Evolutionary conservation across 2,888 invertebrate species (phyloP).

Genomic region (Eucera pruinosa): DNA sequence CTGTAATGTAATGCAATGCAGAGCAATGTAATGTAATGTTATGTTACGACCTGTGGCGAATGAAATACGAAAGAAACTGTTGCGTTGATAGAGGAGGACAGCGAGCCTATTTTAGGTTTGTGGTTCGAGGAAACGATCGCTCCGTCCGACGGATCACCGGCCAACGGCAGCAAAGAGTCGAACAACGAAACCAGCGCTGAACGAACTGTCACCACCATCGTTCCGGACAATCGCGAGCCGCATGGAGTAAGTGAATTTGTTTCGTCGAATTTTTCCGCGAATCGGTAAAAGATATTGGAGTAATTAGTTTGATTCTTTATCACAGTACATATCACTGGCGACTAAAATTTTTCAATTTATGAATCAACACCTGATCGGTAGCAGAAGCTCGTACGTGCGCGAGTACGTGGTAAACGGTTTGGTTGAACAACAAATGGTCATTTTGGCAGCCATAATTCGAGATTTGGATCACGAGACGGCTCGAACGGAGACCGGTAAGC

Average conservation of each 20-base stretch:
- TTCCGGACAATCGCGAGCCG: conserved; percentile 92
- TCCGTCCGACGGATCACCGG: conserved; percentile 88
- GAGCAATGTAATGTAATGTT: too few relatives aligned
- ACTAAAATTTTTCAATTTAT: conserved; percentile 94
- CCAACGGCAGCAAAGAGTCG: conserved; percentile 86
- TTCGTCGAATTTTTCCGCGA: background rate
- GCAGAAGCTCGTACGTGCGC: conserved; percentile 88
- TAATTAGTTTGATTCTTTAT: background rate
- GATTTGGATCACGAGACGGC: conserved; percentile 96
- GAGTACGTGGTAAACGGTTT: conserved; percentile 90
- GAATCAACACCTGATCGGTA: conserved; percentile 92
- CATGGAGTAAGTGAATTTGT: conserved; percentile 86
- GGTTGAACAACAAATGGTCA: conserved; percentile 94
- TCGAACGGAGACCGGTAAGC: conserved; percentile 89
- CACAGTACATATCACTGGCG: conserved; percentile 93
- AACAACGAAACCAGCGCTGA: conserved; percentile 85
- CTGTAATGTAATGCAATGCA: too few relatives aligned
- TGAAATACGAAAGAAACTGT: conserved; percentile 79
- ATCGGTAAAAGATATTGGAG: too few relatives aligned
- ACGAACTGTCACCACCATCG: conserved; percentile 86
- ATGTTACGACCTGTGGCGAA: too few relatives aligned
- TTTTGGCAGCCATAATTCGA: conserved; percentile 94
- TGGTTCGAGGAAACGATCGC: conserved; percentile 98
- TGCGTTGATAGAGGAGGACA: conserved; percentile 88
- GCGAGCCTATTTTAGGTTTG: conserved; percentile 94